Evolutionary conservation across 2,113 vertebrate species (phyloP).

Genomic region (Odocoileus hemionus): DNA sequence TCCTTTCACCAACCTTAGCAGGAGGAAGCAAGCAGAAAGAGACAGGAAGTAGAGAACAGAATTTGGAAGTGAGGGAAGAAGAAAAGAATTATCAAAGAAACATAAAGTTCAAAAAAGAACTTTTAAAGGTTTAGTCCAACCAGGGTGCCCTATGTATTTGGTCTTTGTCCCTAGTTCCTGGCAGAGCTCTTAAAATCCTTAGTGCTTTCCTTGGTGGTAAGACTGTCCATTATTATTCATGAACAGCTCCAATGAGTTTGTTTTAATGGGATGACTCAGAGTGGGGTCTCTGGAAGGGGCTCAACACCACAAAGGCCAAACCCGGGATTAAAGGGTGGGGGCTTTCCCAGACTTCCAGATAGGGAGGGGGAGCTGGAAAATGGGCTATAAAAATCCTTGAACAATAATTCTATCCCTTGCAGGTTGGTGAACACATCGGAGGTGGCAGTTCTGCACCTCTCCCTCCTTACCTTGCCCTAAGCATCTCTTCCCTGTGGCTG

Average conservation of each 20-base stretch:
- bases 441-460: background rate
- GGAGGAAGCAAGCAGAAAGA: background rate
- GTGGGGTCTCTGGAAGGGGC: background rate
- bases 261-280: background rate
- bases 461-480: no score
- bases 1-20: background rate
- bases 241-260: background rate
- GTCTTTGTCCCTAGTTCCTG: background rate
- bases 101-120: background rate
- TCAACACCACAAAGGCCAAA: no score
- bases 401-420: background rate
- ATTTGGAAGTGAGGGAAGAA: background rate
- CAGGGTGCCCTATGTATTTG: background rate
- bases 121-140: background rate
- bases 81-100: background rate
- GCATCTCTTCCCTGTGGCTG: background rate
- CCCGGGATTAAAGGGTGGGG: background rate
- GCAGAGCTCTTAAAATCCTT: background rate
- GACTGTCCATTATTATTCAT: background rate
- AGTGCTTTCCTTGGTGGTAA: background rate
- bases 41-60: background rate
- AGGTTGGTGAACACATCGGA: background rate
- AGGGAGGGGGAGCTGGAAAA: background rate
- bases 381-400: background rate
- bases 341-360: background rate